These are phyloP conservation scores for Cephus pulcher DNA, from an alignment of 2,888 invertebrate genomes.

Conservation along the genomic window DNA sequence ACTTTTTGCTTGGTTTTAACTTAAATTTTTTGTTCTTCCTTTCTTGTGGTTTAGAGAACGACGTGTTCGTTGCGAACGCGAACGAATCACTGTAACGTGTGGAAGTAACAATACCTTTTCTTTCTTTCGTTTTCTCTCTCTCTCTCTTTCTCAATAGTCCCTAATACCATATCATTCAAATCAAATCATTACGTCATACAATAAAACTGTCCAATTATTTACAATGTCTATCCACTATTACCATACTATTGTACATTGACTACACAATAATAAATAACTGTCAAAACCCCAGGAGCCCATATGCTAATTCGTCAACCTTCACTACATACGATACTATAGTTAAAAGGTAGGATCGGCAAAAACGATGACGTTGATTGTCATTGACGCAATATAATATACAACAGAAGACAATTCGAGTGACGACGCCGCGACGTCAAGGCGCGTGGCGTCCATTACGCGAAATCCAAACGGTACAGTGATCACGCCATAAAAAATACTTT, in stretches of 20 bases:
- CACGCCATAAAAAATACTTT: neutral
- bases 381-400: neutral
- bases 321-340: neutral
- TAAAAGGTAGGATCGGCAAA: neutral
- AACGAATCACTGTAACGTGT: conserved; percentile 14
- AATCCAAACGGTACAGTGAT: neutral
- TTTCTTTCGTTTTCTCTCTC: conserved; percentile 2
- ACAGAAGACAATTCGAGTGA: neutral
- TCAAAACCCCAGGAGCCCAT: neutral
- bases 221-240: neutral
- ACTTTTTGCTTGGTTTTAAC: neutral
- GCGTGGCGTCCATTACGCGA: neutral
- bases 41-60: neutral
- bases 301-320: neutral
- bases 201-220: neutral
- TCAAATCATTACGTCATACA: neutral
- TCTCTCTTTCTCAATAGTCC: neutral
- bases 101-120: conserved; percentile 18
- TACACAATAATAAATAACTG: neutral
- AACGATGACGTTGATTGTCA: neutral
- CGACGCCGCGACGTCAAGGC: neutral
- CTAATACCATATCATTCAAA: neutral
- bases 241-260: neutral
- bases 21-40: neutral
- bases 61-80: neutral